Percentiles rank a stretch among this genome's conserved stretches.
Evolutionary conservation across 2,113 vertebrate genomes (phyloP).

Genomic region (Burhinus oedicnemus): DNA sequence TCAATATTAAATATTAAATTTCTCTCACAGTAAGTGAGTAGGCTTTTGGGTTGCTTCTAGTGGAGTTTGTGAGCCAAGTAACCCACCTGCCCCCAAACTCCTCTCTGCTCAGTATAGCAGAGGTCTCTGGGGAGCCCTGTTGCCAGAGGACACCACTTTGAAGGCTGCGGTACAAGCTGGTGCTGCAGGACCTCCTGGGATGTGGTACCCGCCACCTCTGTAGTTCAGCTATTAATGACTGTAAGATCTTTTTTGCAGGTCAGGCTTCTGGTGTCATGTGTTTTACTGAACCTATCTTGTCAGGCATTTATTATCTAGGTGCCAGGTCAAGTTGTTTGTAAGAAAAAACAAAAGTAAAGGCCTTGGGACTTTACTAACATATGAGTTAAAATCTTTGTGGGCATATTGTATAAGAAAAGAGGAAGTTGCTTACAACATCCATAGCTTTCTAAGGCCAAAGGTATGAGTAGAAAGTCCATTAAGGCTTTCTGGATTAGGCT

Average conservation of each 20-base stretch:
- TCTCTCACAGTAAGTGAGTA: neutral
- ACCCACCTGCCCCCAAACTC: neutral
- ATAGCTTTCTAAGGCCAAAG: neutral
- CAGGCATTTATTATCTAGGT: neutral
- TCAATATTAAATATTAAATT: rapidly evolving
- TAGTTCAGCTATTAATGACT: neutral
- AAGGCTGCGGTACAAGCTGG: neutral
- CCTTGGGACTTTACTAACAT: neutral
- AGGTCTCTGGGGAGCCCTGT: neutral
- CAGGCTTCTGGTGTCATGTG: neutral
- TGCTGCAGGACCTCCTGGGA: neutral
- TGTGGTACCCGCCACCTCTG: neutral
- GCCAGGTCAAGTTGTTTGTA: neutral
- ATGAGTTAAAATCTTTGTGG: neutral
- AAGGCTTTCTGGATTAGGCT: neutral
- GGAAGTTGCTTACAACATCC: neutral
- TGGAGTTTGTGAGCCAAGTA: neutral
- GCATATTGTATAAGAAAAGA: neutral
- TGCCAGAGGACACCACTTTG: neutral
- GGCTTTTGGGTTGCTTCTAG: neutral
- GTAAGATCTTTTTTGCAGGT: neutral
- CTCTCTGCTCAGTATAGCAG: neutral
- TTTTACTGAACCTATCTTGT: neutral
- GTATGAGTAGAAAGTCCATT: neutral
- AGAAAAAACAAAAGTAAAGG: neutral